These are phyloP conservation scores for Ptychadena robeensis DNA, from an alignment of 2,797 vertebrate species.

Conservation along the genomic window DNA sequence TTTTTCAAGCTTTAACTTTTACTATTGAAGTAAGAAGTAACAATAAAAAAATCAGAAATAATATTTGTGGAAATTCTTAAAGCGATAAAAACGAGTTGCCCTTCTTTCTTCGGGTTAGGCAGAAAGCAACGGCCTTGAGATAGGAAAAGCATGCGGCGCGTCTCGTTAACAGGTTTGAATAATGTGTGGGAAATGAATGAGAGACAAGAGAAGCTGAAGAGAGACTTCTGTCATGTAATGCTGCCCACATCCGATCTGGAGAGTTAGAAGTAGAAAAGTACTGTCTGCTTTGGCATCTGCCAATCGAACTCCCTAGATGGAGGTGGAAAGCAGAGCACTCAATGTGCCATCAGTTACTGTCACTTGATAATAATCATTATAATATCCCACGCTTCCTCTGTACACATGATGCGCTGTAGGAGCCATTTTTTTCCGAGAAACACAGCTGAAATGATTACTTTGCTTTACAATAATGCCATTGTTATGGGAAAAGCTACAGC, in stretches of 20 bases:
- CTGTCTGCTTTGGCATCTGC: slow-evolving; percentile 59
- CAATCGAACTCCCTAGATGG: slow-evolving; percentile 49
- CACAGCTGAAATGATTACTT: slow-evolving; percentile 29
- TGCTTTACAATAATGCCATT: not conserved
- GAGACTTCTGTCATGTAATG: slow-evolving; percentile 54
- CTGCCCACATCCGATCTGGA: slow-evolving; percentile 61
- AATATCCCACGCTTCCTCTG: slow-evolving; percentile 54
- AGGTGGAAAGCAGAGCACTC: slow-evolving; percentile 53
- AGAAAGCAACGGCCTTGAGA: not conserved
- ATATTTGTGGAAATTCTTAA: not conserved
- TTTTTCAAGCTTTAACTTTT: not conserved
- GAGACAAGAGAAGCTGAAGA: slow-evolving; percentile 44
- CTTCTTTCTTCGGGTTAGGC: not conserved
- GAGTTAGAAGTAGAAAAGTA: slow-evolving; percentile 49
- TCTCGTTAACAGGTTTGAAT: slow-evolving; percentile 30
- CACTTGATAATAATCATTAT: slow-evolving; percentile 57
- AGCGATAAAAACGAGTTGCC: not conserved
- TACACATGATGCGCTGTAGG: slow-evolving; percentile 43
- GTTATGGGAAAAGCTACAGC: not conserved
- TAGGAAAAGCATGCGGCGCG: not conserved
- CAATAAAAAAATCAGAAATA: not conserved
- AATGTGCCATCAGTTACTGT: slow-evolving; percentile 61
- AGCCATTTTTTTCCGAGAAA: slow-evolving; percentile 33
- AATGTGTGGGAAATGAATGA: slow-evolving; percentile 48
- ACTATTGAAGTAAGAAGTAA: not conserved